Conservation (phyloP, 2,797 vertebrate species). For the Balearica regulorum region DNA sequence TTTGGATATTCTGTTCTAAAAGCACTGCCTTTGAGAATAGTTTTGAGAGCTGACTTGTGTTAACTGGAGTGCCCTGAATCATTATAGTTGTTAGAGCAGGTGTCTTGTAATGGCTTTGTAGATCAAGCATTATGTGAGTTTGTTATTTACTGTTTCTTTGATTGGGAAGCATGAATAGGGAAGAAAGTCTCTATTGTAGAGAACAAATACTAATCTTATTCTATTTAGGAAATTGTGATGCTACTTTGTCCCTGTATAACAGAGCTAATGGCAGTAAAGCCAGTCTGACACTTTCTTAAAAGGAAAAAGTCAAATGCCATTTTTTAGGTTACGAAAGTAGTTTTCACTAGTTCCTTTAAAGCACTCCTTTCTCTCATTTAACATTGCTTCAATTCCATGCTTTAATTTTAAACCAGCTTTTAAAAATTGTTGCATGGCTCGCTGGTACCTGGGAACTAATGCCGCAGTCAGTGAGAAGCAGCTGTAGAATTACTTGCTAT, state of each 20-base stretch:
- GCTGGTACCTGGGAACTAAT: background rate
- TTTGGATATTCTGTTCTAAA: background rate
- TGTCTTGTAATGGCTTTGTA: slow-evolving; percentile 6
- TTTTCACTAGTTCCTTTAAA: background rate
- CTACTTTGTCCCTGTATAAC: background rate
- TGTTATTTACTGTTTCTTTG: slow-evolving; percentile 25
- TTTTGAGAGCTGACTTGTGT: background rate
- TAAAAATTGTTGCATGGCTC: background rate
- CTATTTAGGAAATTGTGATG: background rate
- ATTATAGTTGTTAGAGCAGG: background rate
- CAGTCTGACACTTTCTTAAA: background rate
- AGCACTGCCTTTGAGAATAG: background rate
- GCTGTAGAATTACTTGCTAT: background rate
- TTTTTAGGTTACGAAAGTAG: background rate
- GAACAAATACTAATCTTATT: background rate
- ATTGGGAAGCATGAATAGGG: background rate
- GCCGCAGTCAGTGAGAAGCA: background rate
- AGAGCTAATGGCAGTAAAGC: background rate
- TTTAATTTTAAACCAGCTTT: background rate
- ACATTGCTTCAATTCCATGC: background rate
- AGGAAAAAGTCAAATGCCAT: background rate
- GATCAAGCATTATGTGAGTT: background rate
- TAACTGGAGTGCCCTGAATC: background rate
- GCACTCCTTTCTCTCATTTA: background rate
- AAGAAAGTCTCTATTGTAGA: background rate